Base-by-base conservation (phyloP, 1,140 invertebrate species). In the Ceratina australensis region DNA sequence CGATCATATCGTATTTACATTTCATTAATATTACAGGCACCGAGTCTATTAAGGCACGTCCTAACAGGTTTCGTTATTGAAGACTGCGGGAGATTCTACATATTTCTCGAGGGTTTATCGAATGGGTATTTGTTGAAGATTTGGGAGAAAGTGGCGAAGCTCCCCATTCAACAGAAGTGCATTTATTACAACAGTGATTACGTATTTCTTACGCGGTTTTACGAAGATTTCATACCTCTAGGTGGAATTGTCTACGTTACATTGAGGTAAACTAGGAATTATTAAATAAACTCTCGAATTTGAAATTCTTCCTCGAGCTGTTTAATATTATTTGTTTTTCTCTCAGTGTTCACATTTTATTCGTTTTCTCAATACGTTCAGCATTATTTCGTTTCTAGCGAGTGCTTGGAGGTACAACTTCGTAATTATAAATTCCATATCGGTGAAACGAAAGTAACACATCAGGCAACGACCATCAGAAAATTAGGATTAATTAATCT, bases 61-160 rank as follows among this genome's bases (percentile, higher is more conserved):
- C 49, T 76, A 42, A 76, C 73, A 28, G 73, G 73, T n/a, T 76
- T 76, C 3, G 65, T n/a, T n/a, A 76, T 76, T 28, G 20, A 76
- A 60, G 33, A 16, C 16, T 33, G 10, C 5, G 56, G 50, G 1
- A 68, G 20, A 33, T 50, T 33, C 4, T 76, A 69, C 5, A 76
- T 76, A 10, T 76, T 76, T 20, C 18, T 76, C 7, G 73, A 76
- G 16, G 73, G 73, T 60, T 69, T 69, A 15, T 59, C 65, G 5
- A 76, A 60, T 8, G 73, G 73, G 33, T 69, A 69, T 12, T 76
- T 76, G n/a, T 60, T 76, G 22, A 50, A 68, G 50, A 59, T 76
- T 60, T 76, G 73, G 73, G 47, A 68, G 2, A 69, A 60, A 3
- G n/a, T 69, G 3, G 24, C 47, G 2, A 52, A 76, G 10, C 47